These are phyloP conservation scores for Dysidea cf. avara DNA, from an alignment of 37 sponge, comb jelly and placozoan species.

Conservation along the genomic window DNA sequence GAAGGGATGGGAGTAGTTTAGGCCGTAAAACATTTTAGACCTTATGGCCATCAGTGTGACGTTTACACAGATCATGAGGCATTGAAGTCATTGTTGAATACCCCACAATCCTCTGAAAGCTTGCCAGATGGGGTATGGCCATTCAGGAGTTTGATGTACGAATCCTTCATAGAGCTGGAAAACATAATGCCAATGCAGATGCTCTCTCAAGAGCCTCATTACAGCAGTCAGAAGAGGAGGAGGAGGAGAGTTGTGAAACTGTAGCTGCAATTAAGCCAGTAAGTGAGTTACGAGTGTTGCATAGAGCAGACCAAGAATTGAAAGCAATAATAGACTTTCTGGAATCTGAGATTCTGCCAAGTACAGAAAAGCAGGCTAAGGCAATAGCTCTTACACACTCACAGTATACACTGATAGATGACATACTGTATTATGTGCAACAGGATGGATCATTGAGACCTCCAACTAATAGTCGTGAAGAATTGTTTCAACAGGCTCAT, in stretches of 20 bases:
- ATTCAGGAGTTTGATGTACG: conserved; percentile 34
- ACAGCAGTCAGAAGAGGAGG: background rate
- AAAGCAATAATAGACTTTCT: conserved; percentile 14
- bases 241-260: too few species aligned
- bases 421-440: conserved; percentile 45
- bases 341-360: conserved; percentile 35
- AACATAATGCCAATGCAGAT: conserved; percentile 42
- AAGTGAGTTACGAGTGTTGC: background rate
- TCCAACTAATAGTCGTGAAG: conserved; percentile 7
- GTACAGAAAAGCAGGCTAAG: conserved; percentile 8
- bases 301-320: conserved; percentile 30
- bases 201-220: conserved; percentile 37
- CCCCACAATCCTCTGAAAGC: conserved; percentile 56
- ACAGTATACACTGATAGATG: conserved; percentile 27
- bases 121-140: conserved; percentile 61
- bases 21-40: conserved; percentile 57
- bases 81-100: too few species aligned
- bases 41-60: conserved; percentile 44
- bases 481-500: conserved; percentile 40
- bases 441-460: conserved; percentile 41
- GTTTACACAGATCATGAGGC: too few species aligned
- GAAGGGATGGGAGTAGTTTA: conserved; percentile 59
- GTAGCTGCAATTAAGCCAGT: background rate
- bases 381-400: conserved; percentile 3
- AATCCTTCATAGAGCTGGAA: conserved; percentile 37